Conservation (phyloP, 2,888 invertebrate species). For the Epinotia ramella region DNA sequence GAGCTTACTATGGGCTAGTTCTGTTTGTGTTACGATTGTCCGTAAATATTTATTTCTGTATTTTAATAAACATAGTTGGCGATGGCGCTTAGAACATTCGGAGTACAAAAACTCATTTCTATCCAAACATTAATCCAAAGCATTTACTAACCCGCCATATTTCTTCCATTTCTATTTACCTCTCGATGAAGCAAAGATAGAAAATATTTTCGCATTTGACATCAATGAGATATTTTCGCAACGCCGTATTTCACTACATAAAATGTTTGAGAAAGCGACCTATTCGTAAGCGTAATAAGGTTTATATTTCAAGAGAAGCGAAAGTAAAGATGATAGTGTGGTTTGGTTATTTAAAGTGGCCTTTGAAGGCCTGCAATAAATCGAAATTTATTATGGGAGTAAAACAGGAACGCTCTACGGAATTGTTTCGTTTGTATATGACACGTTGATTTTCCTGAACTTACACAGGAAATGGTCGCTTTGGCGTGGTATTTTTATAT, state of each 20-base stretch:
- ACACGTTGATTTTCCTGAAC: slow-evolving; percentile 26
- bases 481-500: slow-evolving; percentile 17
- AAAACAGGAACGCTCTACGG: slow-evolving; percentile 24
- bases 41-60: too few species aligned
- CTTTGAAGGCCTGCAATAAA: slow-evolving; percentile 36
- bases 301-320: not conserved
- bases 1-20: too few species aligned
- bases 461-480: not conserved
- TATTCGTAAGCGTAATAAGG: not conserved
- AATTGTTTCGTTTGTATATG: slow-evolving; percentile 16
- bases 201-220: slow-evolving; percentile 38
- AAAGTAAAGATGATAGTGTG: not conserved
- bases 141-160: not conserved
- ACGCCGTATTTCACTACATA: not conserved
- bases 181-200: slow-evolving; percentile 14
- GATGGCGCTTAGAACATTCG: not conserved
- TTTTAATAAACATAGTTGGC: not conserved
- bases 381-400: slow-evolving; percentile 40
- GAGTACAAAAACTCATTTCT: slow-evolving; percentile 1
- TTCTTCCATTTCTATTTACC: slow-evolving; percentile 19
- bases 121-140: slow-evolving; percentile 5
- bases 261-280: not conserved
- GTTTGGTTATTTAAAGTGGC: not conserved
- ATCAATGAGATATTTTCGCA: not conserved
- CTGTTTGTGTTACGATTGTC: too few species aligned